A percentile compares a stretch with the other conserved stretches of the same genome.
These are phyloP conservation scores for Criorhina ranunculi DNA, from an alignment of 2,888 invertebrate genomes.

Conservation along the genomic window DNA sequence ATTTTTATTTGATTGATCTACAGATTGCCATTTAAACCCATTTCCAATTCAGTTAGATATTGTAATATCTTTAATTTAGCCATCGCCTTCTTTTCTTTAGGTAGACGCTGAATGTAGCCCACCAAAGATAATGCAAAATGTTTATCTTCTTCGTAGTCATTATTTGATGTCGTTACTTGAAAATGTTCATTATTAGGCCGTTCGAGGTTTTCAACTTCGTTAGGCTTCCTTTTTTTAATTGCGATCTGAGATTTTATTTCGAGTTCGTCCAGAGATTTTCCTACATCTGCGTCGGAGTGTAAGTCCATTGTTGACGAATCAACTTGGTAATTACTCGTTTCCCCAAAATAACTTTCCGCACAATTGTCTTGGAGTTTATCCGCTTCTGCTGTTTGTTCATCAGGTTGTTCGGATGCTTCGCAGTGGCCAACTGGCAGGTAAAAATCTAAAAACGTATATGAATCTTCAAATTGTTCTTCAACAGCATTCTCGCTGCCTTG, in stretches of 20 bases:
- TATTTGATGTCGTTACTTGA: background rate
- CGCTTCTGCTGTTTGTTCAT: background rate
- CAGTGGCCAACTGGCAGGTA: background rate
- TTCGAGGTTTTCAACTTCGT: background rate
- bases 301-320: conserved; percentile 40
- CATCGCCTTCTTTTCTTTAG: conserved; percentile 74
- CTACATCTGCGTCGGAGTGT: background rate
- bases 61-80: conserved; percentile 79
- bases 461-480: background rate
- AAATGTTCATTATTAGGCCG: background rate
- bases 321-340: conserved; percentile 11
- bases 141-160: conserved; percentile 78
- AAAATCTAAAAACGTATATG: conserved; percentile 24
- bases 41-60: conserved; percentile 78
- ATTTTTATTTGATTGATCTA: conserved; percentile 21
- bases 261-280: background rate
- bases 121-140: conserved; percentile 79
- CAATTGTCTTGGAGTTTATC: background rate
- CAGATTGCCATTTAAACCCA: conserved; percentile 39
- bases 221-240: background rate
- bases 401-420: background rate
- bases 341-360: conserved; percentile 17
- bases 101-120: conserved; percentile 78
- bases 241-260: background rate
- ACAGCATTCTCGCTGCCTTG: background rate